Conservation (phyloP, 1,140 invertebrate species). For the Pinna nobilis region DNA sequence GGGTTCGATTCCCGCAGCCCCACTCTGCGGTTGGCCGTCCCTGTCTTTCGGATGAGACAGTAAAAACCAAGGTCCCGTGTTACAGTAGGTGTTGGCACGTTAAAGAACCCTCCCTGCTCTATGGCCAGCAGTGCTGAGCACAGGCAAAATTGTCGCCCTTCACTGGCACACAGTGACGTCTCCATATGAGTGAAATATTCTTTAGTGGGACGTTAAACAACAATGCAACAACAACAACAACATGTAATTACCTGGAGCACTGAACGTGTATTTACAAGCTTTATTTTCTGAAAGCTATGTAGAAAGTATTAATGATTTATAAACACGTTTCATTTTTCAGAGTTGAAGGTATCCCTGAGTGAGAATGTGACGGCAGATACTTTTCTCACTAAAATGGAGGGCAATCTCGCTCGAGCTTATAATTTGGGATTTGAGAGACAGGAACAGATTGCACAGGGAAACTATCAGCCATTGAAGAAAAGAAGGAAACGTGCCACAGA, state of each 20-base stretch:
- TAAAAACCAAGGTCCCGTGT: too few relatives aligned
- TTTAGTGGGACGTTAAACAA: too few relatives aligned
- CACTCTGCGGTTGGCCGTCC: too few relatives aligned
- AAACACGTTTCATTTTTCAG: not conserved
- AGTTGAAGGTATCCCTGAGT: slow-evolving; percentile 13
- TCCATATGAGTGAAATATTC: too few relatives aligned
- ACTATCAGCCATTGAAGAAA: not conserved
- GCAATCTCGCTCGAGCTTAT: slow-evolving; percentile 10
- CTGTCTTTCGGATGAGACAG: too few relatives aligned
- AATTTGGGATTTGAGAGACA: slow-evolving; percentile 26
- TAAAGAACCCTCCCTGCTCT: too few relatives aligned
- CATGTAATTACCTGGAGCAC: not conserved
- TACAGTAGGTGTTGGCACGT: too few relatives aligned
- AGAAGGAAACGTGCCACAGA: slow-evolving; percentile 8
- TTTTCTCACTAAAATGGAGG: slow-evolving; percentile 21
- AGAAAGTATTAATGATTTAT: not conserved
- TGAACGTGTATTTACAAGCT: not conserved
- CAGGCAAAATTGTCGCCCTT: too few relatives aligned
- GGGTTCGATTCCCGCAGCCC: not conserved
- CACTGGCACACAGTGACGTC: too few relatives aligned
- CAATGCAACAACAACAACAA: not conserved
- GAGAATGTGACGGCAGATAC: slow-evolving; percentile 10
- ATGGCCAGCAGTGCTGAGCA: too few relatives aligned
- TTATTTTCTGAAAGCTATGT: not conserved
- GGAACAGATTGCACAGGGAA: slow-evolving; percentile 26